Percentiles rank a stretch among this genome's conserved stretches.
These are phyloP conservation scores for Halictus quadricinctus DNA, from an alignment of 2,888 invertebrate genomes.

Conservation along the genomic window DNA sequence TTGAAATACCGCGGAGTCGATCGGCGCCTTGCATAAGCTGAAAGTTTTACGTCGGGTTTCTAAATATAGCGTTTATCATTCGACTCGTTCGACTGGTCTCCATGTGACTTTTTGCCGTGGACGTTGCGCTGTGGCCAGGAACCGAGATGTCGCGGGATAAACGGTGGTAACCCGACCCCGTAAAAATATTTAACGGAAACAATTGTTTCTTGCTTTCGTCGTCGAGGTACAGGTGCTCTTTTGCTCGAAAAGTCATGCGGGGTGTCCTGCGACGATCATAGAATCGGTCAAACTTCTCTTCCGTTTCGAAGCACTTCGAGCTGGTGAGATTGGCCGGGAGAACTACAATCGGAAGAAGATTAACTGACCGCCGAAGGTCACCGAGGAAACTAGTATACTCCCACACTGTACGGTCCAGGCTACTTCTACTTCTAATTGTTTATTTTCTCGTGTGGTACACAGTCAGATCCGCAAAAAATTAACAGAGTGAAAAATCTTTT, in stretches of 20 bases:
- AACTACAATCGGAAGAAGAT: neutral
- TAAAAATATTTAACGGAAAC: conserved; percentile 9
- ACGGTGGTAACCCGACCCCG: conserved; percentile 38
- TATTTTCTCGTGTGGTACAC: conserved; percentile 4
- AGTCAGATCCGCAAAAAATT: conserved; percentile 3
- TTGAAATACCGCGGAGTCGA: conserved; percentile 27
- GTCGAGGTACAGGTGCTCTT: neutral
- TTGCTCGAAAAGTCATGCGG: neutral
- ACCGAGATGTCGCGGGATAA: conserved; percentile 28
- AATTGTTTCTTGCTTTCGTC: neutral
- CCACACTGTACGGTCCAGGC: neutral
- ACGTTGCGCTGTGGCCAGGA: conserved; percentile 23
- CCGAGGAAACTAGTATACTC: neutral
- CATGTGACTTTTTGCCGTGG: conserved; percentile 46
- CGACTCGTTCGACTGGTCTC: conserved; percentile 65
- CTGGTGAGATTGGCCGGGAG: neutral
- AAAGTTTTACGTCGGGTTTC: conserved; percentile 60
- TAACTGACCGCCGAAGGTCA: neutral
- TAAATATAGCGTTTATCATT: conserved; percentile 65
- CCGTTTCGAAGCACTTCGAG: neutral
- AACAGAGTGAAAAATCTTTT: neutral
- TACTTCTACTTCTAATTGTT: neutral
- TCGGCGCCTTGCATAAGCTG: conserved; percentile 60
- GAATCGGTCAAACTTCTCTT: neutral
- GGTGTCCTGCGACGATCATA: neutral